A percentile compares a stretch with the other conserved stretches of the same genome.
Conservation (phyloP, 92 coral and sea anemone genomes). For the Parazoanthus darwini region DNA sequence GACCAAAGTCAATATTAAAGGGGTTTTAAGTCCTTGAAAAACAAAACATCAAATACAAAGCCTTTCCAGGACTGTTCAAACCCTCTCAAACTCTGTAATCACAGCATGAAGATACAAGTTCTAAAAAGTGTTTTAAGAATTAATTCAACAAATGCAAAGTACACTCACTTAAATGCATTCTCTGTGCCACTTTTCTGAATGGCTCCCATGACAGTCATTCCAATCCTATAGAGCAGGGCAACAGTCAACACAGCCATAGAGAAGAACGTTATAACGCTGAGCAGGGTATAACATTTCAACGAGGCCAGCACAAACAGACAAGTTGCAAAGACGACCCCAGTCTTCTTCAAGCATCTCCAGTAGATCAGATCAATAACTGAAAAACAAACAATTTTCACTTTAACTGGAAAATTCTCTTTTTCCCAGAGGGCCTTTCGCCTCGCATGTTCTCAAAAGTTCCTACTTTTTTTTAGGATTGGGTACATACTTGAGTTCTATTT, state of each 20-base stretch:
- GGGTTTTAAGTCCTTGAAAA: no score
- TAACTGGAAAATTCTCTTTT: not conserved
- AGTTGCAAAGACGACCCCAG: conserved; percentile 81
- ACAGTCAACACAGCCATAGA: conserved; percentile 96
- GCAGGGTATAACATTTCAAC: conserved; percentile 65
- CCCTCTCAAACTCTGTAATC: no score
- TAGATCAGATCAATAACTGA: conserved; percentile 91
- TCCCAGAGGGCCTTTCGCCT: not conserved
- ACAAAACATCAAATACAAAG: no score
- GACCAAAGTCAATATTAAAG: no score
- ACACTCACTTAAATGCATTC: conserved; percentile 90
- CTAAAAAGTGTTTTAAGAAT: not conserved
- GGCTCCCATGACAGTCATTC: conserved; percentile 99
- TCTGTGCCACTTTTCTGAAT: conserved; percentile 95
- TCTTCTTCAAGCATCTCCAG: conserved; percentile 90
- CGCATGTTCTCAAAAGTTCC: no score
- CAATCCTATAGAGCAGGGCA: conserved; percentile 88
- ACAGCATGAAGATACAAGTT: not conserved
- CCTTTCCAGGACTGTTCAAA: no score
- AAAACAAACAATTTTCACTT: not conserved
- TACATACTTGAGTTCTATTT: no score
- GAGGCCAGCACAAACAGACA: conserved; percentile 72
- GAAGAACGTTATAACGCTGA: conserved; percentile 96
- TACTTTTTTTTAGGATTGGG: no score
- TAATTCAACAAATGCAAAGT: not conserved